phyloP scores from a whole-genome alignment of 2,797 vertebrate genomes.

The Antrozous pallidus region DNA sequence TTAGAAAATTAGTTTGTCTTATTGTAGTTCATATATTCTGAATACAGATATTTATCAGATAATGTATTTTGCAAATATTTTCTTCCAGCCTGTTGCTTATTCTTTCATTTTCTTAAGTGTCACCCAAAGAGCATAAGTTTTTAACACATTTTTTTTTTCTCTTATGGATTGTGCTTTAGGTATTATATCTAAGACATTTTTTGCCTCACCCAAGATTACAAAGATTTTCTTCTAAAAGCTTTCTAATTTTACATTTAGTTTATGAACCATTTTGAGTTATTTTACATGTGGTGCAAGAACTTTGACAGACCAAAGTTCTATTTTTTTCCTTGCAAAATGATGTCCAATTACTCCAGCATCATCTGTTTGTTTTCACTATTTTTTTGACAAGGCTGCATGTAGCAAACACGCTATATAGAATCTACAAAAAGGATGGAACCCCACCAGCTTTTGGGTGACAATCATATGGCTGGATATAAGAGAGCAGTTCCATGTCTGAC shows the following conservation, averaged over 20 bases:
- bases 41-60: background rate
- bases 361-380: background rate
- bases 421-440: background rate
- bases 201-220: background rate
- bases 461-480: background rate
- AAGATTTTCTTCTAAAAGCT: constrained; percentile 12
- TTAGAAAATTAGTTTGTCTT: background rate
- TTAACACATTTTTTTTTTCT: background rate
- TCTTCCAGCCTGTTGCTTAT: background rate
- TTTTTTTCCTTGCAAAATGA: background rate
- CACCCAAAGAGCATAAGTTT: background rate
- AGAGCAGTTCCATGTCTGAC: background rate
- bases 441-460: background rate
- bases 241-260: constrained; percentile 15
- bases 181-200: background rate
- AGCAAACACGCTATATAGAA: background rate
- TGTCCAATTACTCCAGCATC: background rate
- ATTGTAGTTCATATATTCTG: background rate
- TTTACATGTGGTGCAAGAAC: background rate
- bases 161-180: background rate
- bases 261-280: constrained; percentile 9
- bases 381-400: background rate
- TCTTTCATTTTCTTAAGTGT: constrained; percentile 15
- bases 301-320: background rate
- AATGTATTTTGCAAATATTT: background rate